Conservation (phyloP, 2,797 vertebrate genomes). For the Schizothorax lantsangensis region DNA sequence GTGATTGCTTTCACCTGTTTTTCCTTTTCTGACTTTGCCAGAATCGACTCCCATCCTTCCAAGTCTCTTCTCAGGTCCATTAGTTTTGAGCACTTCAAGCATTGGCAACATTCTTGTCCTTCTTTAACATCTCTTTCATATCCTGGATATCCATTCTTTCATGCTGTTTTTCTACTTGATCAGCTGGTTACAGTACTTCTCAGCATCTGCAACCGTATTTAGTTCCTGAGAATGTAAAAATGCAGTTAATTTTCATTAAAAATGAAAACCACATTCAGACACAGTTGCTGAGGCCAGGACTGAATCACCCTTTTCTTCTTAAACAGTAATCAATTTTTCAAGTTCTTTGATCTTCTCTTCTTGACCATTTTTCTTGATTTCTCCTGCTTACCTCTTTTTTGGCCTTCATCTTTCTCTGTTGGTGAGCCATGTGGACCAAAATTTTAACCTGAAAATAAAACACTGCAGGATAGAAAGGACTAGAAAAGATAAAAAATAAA, state of each 20-base stretch:
- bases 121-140: conserved; percentile 74
- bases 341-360: conserved; percentile 70
- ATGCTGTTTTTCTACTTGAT: conserved; percentile 77
- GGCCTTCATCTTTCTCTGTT: conserved; percentile 76
- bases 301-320: conserved; percentile 75
- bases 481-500: not conserved
- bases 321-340: conserved; percentile 72
- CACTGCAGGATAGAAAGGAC: not conserved
- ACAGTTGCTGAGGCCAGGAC: not conserved
- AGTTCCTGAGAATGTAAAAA: conserved; percentile 69
- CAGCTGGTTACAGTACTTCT: conserved; percentile 75
- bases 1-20: conserved; percentile 72
- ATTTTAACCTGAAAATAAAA: conserved; percentile 72
- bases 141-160: conserved; percentile 72
- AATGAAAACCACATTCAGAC: not conserved
- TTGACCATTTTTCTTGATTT: conserved; percentile 69
- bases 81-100: conserved; percentile 66
- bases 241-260: not conserved
- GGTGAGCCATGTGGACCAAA: conserved; percentile 73
- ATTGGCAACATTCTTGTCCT: conserved; percentile 72
- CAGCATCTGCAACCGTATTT: conserved; percentile 72
- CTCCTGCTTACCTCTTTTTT: conserved; percentile 74
- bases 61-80: conserved; percentile 75
- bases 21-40: conserved; percentile 80
- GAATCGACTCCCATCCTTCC: conserved; percentile 75